These are phyloP conservation scores for Grammomys surdaster DNA, from an alignment of 2,113 vertebrate species.

Conservation along the genomic window DNA sequence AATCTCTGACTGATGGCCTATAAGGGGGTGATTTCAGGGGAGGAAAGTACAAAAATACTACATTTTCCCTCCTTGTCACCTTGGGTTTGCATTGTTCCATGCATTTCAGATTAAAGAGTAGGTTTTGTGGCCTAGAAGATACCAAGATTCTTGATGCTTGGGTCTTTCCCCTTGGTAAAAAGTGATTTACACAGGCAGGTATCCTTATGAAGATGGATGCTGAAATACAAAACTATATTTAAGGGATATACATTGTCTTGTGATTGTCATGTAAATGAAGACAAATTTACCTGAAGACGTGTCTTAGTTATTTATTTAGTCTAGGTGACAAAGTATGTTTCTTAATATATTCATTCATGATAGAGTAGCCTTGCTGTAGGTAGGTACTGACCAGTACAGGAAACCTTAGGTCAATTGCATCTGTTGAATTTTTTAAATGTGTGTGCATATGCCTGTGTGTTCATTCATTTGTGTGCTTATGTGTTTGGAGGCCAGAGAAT, in stretches of 20 bases:
- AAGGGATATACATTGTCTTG: not conserved
- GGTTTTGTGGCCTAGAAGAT: not conserved
- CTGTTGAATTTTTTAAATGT: not conserved
- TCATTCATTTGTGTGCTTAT: not conserved
- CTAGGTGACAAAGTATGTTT: not conserved
- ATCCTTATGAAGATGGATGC: not conserved
- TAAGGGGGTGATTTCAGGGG: not conserved
- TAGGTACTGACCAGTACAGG: not conserved
- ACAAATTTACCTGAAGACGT: not conserved
- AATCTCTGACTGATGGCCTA: conserved; percentile 3
- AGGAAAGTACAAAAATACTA: not conserved
- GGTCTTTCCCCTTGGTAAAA: not conserved
- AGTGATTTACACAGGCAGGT: not conserved
- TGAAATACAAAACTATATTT: not conserved
- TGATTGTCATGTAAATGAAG: conserved; percentile 12
- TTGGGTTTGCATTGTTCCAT: not conserved
- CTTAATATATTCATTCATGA: conserved; percentile 28
- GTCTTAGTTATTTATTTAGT: conserved; percentile 41
- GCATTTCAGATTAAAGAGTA: not conserved
- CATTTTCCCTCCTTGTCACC: not conserved
- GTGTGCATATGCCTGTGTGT: not conserved
- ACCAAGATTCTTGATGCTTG: not conserved
- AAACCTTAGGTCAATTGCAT: not conserved
- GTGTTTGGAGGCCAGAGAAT: not conserved
- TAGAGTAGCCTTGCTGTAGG: not conserved